These are phyloP conservation scores for Rhinolophus sinicus DNA, from an alignment of 2,113 vertebrate genomes.

Conservation along the genomic window DNA sequence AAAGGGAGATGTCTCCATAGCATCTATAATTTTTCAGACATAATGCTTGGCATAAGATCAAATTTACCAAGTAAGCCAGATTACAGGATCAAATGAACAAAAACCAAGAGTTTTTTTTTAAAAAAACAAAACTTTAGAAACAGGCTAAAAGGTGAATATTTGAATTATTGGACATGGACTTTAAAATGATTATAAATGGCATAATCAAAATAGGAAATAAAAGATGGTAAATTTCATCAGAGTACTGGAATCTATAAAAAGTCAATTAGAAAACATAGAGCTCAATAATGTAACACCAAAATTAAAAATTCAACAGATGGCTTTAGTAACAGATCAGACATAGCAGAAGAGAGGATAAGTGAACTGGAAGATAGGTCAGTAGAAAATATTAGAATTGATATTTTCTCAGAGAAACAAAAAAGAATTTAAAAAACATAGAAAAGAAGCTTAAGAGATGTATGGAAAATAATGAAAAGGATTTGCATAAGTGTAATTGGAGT, in stretches of 20 bases:
- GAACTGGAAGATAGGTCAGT: not conserved
- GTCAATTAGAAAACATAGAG: not conserved
- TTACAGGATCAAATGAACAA: not conserved
- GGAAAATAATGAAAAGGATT: not conserved
- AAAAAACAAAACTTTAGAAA: not conserved
- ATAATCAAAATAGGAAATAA: not conserved
- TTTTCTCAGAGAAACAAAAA: constrained; percentile 22
- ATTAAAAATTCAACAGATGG: not conserved
- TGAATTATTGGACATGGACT: not conserved
- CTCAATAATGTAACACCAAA: not conserved
- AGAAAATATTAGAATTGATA: constrained; percentile 17
- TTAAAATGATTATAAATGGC: constrained; percentile 29
- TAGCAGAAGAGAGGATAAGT: not conserved
- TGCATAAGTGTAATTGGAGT: not conserved
- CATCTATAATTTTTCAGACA: constrained; percentile 20
- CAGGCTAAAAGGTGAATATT: not conserved
- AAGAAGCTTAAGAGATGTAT: not conserved
- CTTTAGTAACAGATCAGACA: constrained; percentile 20
- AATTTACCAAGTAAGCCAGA: constrained; percentile 6
- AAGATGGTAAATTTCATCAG: not conserved
- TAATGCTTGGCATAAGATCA: constrained; percentile 38
- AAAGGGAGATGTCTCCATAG: not conserved
- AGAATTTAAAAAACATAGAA: not conserved
- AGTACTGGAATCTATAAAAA: not conserved
- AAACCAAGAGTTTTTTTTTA: not conserved